Evolutionary conservation across 2,888 invertebrate species (phyloP).

Genomic region (Portevinia maculata): DNA sequence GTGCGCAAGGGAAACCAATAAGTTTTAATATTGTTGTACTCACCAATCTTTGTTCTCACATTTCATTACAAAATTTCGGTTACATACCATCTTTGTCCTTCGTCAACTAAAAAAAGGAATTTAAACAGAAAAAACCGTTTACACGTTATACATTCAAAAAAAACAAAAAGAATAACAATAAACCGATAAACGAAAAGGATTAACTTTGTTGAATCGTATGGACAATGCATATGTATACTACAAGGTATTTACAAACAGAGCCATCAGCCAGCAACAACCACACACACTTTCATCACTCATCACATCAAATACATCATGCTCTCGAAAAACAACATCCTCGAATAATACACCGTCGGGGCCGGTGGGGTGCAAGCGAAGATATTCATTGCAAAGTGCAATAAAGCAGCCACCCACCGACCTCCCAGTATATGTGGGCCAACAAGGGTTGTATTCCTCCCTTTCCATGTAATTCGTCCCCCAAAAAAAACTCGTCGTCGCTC

Average conservation of each 20-base stretch:
- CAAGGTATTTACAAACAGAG: slow-evolving; percentile 78
- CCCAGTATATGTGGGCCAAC: slow-evolving; percentile 72
- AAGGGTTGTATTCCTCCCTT: slow-evolving; percentile 51
- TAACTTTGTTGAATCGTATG: slow-evolving; percentile 79
- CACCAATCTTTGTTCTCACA: slow-evolving; percentile 16
- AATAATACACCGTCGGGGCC: slow-evolving; percentile 64
- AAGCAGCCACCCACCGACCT: slow-evolving; percentile 48
- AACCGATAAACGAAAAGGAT: slow-evolving; percentile 67
- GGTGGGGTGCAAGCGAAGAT: slow-evolving; percentile 48
- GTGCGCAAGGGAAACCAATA: slow-evolving; percentile 44
- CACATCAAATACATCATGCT: slow-evolving; percentile 48
- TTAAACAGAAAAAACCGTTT: slow-evolving; percentile 26
- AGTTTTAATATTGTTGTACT: slow-evolving; percentile 9
- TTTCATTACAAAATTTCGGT: slow-evolving; percentile 30
- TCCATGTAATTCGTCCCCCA: slow-evolving; percentile 36
- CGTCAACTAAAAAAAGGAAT: slow-evolving; percentile 39
- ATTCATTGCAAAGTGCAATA: slow-evolving; percentile 51
- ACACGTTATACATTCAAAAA: slow-evolving; percentile 24
- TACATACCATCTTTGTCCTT: slow-evolving; percentile 42
- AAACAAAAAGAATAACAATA: slow-evolving; percentile 45
- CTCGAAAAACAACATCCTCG: slow-evolving; percentile 34
- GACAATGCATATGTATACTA: slow-evolving; percentile 83
- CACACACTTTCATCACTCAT: slow-evolving; percentile 48
- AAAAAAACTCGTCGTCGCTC: slow-evolving; percentile 49
- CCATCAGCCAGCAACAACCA: slow-evolving; percentile 57